Evolutionary conservation across 2,113 vertebrate species (phyloP).

Genomic region (Colistium nudipinnis): DNA sequence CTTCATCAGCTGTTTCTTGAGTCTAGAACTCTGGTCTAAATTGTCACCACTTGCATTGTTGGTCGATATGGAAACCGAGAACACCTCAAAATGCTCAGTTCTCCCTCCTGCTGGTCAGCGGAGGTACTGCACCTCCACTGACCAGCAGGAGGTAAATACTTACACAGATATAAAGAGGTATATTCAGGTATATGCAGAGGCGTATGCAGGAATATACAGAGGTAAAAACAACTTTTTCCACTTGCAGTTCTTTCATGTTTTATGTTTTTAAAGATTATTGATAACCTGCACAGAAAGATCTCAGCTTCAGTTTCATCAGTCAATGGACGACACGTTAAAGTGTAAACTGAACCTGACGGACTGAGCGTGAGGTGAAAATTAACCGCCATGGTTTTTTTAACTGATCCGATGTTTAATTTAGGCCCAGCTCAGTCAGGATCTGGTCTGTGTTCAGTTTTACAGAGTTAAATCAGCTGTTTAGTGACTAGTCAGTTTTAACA

Average conservation of each 20-base stretch:
- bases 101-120: neutral
- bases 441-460: constrained; percentile 19
- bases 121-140: neutral
- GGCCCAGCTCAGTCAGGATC: neutral
- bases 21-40: no score
- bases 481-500: constrained; percentile 1
- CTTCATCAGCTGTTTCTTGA: no score
- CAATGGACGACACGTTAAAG: no score
- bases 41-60: neutral
- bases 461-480: constrained; percentile 17
- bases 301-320: no score
- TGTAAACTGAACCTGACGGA: no score
- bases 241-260: neutral
- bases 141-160: constrained; percentile 4
- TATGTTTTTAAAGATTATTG: neutral
- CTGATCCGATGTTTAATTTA: neutral
- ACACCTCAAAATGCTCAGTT: neutral
- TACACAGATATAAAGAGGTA: no score
- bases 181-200: neutral
- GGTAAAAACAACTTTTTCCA: no score
- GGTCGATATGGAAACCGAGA: constrained; percentile 41
- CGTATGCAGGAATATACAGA: neutral
- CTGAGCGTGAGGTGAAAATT: neutral
- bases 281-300: no score
- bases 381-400: no score